These are phyloP conservation scores for Lanistes nyassanus DNA, from an alignment of 1,140 invertebrate genomes.

Conservation along the genomic window DNA sequence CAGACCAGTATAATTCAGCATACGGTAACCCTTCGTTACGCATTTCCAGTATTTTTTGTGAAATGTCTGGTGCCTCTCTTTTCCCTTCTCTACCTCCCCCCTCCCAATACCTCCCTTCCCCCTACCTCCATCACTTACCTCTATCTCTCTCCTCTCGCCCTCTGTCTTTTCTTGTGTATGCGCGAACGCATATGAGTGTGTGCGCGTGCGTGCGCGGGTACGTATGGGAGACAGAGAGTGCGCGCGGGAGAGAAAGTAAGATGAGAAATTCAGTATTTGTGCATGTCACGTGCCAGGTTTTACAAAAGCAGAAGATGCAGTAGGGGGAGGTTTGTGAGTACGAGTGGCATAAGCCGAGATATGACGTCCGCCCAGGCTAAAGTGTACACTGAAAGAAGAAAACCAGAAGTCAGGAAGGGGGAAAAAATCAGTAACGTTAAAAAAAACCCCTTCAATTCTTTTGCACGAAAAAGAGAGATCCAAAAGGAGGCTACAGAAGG, in stretches of 20 bases:
- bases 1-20: too few relatives aligned
- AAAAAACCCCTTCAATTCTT: background rate
- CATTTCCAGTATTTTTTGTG: too few relatives aligned
- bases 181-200: background rate
- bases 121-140: background rate
- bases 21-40: too few relatives aligned
- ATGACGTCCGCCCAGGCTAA: too few relatives aligned
- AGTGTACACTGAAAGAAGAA: too few relatives aligned
- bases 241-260: background rate
- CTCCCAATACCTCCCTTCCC: background rate
- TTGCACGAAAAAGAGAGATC: background rate
- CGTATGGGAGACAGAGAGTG: conserved; percentile 3
- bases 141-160: background rate
- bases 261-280: background rate
- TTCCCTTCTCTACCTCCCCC: too few relatives aligned
- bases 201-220: background rate
- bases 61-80: background rate
- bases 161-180: background rate
- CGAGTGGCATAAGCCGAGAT: too few relatives aligned
- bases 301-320: background rate
- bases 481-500: background rate
- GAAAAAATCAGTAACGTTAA: background rate
- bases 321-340: too few relatives aligned
- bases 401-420: too few relatives aligned
- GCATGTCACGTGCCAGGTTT: too few relatives aligned